Evolutionary conservation across 2,888 invertebrate genomes (phyloP), one percentile per base, ranked within the genome.

Genomic region (Phalangium opilio): DNA sequence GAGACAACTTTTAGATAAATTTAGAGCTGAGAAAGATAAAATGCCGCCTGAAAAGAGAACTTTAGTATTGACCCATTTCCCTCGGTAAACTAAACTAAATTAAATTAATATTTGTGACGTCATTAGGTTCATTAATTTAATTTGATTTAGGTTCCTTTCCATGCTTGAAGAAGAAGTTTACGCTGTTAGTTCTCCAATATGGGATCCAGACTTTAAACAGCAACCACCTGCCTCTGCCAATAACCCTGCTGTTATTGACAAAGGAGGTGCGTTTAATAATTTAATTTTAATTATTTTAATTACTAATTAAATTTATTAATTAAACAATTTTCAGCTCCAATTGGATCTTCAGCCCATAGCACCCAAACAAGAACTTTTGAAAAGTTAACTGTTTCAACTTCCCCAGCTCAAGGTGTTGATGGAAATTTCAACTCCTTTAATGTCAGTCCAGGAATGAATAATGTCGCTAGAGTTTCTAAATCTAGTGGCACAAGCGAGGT

Each of bases 121-220:
- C 11, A 34, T 34, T 34, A 2, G 11, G 34, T 34, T 32, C 42
- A 17, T 43, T 49, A 48, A 34, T 15, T 36, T 36, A 17, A 15
- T 10, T 36, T 14, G 17, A 50, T 61, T 39, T 44, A 84, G 86
- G 50, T 91, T 95, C 68, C 70, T 95, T 48, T 81, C 85, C 12
- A 73, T 85, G 61, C 69, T 93, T 8, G 87, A 91, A 59, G 81
- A 82, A 50, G 93, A 93, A 63, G 79, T 93, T 45, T 82, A 86
- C 64, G 78, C 81, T 18, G 72, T 78, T 19, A 80, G 74, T 60
- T 91, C 91, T 0, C 87, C 89, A 0, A 90, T 93, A 54, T 95
- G 91, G 90, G 87, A 93, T 68, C 79, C 82, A 0, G 83, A 86
- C 21, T 93, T 85, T 65, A 83, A 83, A 55, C 79, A 77, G 58